Conservation (phyloP, 64 coral and sea anemone species). For the Catalaphyllia jardinei region DNA sequence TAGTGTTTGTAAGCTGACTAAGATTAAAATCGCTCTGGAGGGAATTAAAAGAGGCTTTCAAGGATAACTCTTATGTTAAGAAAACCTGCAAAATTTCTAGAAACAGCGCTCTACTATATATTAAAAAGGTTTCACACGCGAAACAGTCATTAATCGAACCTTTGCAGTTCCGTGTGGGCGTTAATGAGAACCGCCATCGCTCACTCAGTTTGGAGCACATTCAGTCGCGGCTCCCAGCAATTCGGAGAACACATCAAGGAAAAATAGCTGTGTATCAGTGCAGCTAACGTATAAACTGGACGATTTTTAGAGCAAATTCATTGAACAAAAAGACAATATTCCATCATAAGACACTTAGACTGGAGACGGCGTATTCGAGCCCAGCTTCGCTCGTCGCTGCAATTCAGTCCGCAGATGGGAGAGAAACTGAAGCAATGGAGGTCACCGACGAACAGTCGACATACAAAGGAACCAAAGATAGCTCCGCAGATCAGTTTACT, state of each 20-base stretch:
- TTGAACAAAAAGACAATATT: not conserved
- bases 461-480: not conserved
- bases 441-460: not conserved
- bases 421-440: not conserved
- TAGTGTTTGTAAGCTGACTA: constrained; percentile 4
- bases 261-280: not conserved
- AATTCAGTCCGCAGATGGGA: not conserved
- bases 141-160: not conserved
- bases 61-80: constrained; percentile 10
- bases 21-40: constrained; percentile 12
- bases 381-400: too few species aligned
- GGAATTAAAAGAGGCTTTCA: not conserved
- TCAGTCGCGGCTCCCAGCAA: not conserved
- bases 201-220: not conserved
- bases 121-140: constrained; percentile 10
- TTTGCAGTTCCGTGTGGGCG: constrained; percentile 25
- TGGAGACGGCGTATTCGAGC: not conserved
- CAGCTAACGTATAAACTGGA: not conserved
- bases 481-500: constrained; percentile 3
- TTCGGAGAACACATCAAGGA: not conserved
- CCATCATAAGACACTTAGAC: not conserved
- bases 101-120: not conserved
- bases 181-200: not conserved
- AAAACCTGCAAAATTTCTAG: constrained; percentile 26
- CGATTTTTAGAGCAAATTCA: not conserved